A percentile compares a stretch with the other conserved stretches of the same genome.
Evolutionary conservation across 2,797 vertebrate species (phyloP).

Genomic region (Pachyuromys duprasi): DNA sequence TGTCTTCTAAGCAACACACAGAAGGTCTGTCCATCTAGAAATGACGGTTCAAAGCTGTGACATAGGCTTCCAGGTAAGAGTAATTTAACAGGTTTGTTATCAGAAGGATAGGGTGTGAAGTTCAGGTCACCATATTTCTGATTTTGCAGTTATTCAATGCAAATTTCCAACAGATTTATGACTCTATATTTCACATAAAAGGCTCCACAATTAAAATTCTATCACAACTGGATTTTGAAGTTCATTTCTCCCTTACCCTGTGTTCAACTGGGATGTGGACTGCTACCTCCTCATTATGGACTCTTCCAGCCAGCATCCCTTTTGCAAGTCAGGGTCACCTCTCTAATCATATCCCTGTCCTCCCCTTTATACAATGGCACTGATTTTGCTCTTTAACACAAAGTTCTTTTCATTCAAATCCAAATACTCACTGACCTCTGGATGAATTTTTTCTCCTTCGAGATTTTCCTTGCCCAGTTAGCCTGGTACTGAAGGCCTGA

Average conservation of each 20-base stretch:
- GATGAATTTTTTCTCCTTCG: background rate
- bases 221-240: slow-evolving; percentile 4
- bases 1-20: slow-evolving; percentile 36
- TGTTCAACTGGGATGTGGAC: background rate
- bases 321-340: background rate
- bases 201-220: slow-evolving; percentile 25
- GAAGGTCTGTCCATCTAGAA: background rate
- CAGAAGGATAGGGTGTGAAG: background rate
- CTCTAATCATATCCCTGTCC: background rate
- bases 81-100: background rate
- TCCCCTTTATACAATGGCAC: background rate
- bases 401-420: background rate
- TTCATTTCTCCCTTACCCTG: background rate
- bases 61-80: background rate
- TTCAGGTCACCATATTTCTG: background rate
- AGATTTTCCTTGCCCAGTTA: background rate
- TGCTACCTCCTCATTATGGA: background rate
- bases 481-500: background rate
- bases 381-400: background rate
- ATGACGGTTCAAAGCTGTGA: slow-evolving; percentile 1
- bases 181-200: background rate
- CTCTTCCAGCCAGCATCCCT: background rate
- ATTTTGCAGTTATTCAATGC: slow-evolving; percentile 15
- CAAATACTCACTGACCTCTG: background rate
- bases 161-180: slow-evolving; percentile 11